Conservation (phyloP, 1,140 invertebrate genomes). For the Eubasilissa regina region DNA sequence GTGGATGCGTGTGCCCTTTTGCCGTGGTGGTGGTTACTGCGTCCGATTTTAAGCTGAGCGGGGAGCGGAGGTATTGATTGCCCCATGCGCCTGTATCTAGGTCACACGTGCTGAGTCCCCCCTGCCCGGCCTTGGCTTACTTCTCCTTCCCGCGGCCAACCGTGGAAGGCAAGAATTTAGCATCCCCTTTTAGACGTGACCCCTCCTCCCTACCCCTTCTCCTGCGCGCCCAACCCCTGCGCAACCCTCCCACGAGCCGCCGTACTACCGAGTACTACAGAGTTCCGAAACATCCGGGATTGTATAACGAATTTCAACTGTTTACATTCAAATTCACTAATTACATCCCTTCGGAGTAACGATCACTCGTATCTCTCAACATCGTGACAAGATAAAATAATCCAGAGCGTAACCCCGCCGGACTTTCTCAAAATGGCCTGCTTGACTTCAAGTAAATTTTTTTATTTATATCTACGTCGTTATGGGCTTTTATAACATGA, state of each 20-base stretch:
- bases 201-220: background rate
- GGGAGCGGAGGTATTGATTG: slow-evolving; percentile 11
- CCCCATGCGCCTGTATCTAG: slow-evolving; percentile 20
- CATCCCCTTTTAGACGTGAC: background rate
- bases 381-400: no score
- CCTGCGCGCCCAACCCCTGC: background rate
- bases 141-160: background rate
- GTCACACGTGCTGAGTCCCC: slow-evolving; percentile 34
- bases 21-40: background rate
- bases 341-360: background rate
- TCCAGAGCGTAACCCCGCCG: no score
- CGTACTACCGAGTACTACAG: no score
- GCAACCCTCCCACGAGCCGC: no score
- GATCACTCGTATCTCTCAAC: background rate
- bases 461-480: no score
- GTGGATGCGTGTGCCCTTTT: background rate
- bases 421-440: no score
- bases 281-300: slow-evolving; percentile 1
- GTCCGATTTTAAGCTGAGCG: background rate
- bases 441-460: no score
- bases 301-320: background rate
- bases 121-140: slow-evolving; percentile 39
- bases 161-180: background rate
- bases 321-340: slow-evolving; percentile 3
- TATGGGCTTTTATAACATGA: no score